phyloP scores from a whole-genome alignment of 2,113 vertebrate species.

The Tamias sibiricus region DNA sequence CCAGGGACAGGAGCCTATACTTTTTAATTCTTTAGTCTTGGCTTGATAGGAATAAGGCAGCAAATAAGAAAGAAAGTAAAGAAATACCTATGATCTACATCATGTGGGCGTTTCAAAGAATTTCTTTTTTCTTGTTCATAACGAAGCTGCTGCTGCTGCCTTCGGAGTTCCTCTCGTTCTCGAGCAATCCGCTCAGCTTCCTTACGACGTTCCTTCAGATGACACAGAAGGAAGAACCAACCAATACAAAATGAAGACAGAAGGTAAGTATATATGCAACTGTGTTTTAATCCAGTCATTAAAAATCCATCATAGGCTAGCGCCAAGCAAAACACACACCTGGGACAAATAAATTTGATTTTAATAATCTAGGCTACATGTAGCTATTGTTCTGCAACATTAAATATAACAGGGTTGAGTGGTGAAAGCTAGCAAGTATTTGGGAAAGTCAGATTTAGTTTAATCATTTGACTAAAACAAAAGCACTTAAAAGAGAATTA shows the following conservation, averaged over 20 bases:
- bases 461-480: slow-evolving; percentile 40
- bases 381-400: slow-evolving; percentile 19
- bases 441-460: slow-evolving; percentile 47
- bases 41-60: neutral
- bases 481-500: slow-evolving; percentile 47
- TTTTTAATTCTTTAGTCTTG: neutral
- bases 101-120: slow-evolving; percentile 95
- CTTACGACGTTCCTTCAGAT: slow-evolving; percentile 94
- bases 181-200: slow-evolving; percentile 96
- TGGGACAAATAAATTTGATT: slow-evolving; percentile 40
- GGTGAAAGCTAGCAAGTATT: neutral
- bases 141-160: slow-evolving; percentile 98
- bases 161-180: slow-evolving; percentile 95
- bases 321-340: slow-evolving; percentile 11
- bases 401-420: slow-evolving; percentile 25
- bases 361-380: slow-evolving; percentile 28
- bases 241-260: slow-evolving; percentile 57
- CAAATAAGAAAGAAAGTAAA: neutral
- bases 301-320: slow-evolving; percentile 49
- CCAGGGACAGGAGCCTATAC: neutral
- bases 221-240: slow-evolving; percentile 61
- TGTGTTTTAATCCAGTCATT: neutral
- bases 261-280: slow-evolving; percentile 8
- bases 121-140: slow-evolving; percentile 98
- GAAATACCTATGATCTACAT: slow-evolving; percentile 94